Percentiles rank a stretch among this genome's conserved stretches.
These are phyloP conservation scores for Bellardia bayeri DNA, from an alignment of 2,888 invertebrate species.

Conservation along the genomic window DNA sequence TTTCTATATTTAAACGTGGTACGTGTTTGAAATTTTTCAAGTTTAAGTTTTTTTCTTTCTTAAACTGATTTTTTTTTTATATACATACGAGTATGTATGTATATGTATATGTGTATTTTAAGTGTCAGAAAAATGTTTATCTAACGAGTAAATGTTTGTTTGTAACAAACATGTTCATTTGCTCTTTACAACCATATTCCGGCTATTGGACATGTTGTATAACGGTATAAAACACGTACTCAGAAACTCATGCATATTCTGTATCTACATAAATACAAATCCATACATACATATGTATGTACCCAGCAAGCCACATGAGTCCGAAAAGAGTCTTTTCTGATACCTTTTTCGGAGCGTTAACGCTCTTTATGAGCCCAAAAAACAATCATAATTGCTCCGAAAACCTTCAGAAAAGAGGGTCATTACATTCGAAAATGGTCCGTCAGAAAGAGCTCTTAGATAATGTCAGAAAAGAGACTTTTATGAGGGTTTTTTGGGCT, in stretches of 20 bases:
- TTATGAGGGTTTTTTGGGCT: too few species aligned
- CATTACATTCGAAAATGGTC: too few species aligned
- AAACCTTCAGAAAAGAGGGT: too few species aligned
- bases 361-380: too few species aligned
- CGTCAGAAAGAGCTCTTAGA: too few species aligned
- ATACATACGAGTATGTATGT: too few species aligned
- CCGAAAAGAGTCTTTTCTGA: too few species aligned
- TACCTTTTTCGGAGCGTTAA: too few species aligned
- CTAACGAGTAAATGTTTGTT: constrained; percentile 2
- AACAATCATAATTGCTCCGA: too few species aligned
- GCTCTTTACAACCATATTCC: constrained; percentile 43
- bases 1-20: constrained; percentile 31
- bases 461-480: too few species aligned
- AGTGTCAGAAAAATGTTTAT: constrained; percentile 56
- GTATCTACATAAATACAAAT: neutral
- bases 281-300: too few species aligned
- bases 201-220: constrained; percentile 43
- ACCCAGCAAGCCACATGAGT: too few species aligned
- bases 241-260: neutral
- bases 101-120: neutral
- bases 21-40: constrained; percentile 29
- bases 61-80: neutral
- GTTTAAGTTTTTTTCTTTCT: constrained; percentile 26
- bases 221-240: constrained; percentile 42
- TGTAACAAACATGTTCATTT: constrained; percentile 50